Evolutionary conservation across 2,888 invertebrate genomes (phyloP), one percentile per base, ranked within the genome.

Genomic region (Pterobdella sp.): DNA sequence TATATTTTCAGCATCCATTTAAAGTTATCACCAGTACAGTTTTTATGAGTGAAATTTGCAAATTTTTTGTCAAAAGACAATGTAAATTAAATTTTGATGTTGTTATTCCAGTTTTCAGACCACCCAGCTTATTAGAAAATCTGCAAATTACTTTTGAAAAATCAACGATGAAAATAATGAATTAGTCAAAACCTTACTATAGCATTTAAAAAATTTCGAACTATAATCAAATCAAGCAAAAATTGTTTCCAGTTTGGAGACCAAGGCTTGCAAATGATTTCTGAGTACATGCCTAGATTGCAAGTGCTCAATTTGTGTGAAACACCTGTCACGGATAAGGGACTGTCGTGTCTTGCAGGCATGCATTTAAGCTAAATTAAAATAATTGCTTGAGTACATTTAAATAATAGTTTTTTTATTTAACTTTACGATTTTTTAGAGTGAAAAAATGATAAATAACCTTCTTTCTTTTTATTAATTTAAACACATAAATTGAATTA

Each of bases 281-380:
- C 90, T 18, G 91, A 91, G 80, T 90, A 91, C 81, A 85, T 91
- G 73, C 89, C 89, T 73, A 88, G 89, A 76, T 85, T 91, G 73
- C 90, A 91, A 82, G 90, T 90, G 36, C 86, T 91, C 68, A 91
- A 91, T 81, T 86, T 91, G 64, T 91, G 91, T 83, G 91, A 91
- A 83, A 91, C 91, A 4, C 90, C 89, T 0, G 90, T 91, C 63
- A 90, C 91, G 0, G 91, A 91, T 80, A 90, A 89, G 81, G 91
- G 91, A 76, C 88, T 91, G 66, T 87, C 88, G 76, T 89, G 89
- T 72, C 84, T 91, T 72, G 87, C 89, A 80, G 88, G 91, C 91
- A 85, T 85, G 86, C 84, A 18, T 22, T 52, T 34, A 67, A 56
- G 64, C n/a, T 18, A 71, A 29, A 36, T n/a, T 29, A 1, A 14